Evolutionary conservation across 1,140 invertebrate genomes (phyloP), one percentile per base, ranked within the genome.

Genomic region (Nymphalis io): DNA sequence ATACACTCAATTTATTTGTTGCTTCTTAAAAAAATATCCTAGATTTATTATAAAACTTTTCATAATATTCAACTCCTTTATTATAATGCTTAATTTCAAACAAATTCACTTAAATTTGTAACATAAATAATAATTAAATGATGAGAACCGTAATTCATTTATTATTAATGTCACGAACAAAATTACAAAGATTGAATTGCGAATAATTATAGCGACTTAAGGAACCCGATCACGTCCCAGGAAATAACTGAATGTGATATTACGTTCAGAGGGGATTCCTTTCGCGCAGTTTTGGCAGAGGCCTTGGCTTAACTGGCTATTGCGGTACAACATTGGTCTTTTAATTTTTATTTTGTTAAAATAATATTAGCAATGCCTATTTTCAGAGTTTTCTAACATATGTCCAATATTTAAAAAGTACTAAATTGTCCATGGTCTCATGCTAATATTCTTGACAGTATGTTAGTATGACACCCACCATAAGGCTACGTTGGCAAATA

Each of bases 201-300:
- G 21, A 51, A 62, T 62, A 48, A 62, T 62, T 62, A 62, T 33
- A n/a, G 20, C 5, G 15, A 48, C 5, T 66, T 66, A 48, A 13
- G 10, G 18, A 20, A 23, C 53, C 18, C 21, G 58, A 53, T 66
- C 64, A 66, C 64, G 64, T 66, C 16, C 16, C 20, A 66, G 64
- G 64, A 58, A 66, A 66, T 55, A 44, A 27, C 53, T 23, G 39
- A 57, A 55, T 55, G 40, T 13, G 46, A 33, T n/a, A 40, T 27
- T 33, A 8, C 27, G 27, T 8, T 58, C 40, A 42, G 33, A 46
- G 63, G 39, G 40, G n/a, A 66, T 57, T 42, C 38, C 42, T 58
- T 66, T 58, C 6, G 59, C 27, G 16, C 21, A 58, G 57, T 39
- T 58, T 58, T 53, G 48, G 20, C 20, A 21, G 48, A 46, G 48